Percentiles rank a stretch among this genome's conserved stretches.
Conservation (phyloP, 2,888 invertebrate genomes). For the Spilarctia lutea region DNA sequence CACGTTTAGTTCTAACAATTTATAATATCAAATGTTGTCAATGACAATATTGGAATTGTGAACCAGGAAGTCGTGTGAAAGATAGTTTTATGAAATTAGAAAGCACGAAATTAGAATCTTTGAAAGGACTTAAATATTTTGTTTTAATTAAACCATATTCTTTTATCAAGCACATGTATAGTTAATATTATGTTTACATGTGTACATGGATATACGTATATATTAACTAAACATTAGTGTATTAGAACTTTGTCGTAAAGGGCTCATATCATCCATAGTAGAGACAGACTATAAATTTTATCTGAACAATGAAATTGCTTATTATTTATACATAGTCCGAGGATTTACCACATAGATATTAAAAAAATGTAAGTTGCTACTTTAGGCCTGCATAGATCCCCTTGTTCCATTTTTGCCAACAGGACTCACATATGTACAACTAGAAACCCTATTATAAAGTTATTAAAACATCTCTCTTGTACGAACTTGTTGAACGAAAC, state of each 20-base stretch:
- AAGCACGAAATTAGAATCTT: neutral
- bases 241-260: no score
- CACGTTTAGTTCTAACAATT: neutral
- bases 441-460: neutral
- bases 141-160: no score
- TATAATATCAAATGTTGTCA: neutral
- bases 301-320: neutral
- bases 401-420: neutral
- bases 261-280: no score
- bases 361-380: neutral
- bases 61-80: neutral
- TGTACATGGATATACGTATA: no score
- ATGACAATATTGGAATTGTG: no score
- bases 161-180: no score
- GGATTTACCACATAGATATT: neutral
- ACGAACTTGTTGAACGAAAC: no score
- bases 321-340: neutral
- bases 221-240: no score
- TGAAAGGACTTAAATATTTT: no score
- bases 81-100: neutral
- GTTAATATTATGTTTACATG: no score
- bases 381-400: neutral
- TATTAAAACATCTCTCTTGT: neutral
- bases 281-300: no score
- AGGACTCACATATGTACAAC: neutral